Percentiles rank a stretch among this genome's conserved stretches.
These are phyloP conservation scores for Busseola fusca DNA, from an alignment of 2,888 invertebrate genomes.

Conservation along the genomic window DNA sequence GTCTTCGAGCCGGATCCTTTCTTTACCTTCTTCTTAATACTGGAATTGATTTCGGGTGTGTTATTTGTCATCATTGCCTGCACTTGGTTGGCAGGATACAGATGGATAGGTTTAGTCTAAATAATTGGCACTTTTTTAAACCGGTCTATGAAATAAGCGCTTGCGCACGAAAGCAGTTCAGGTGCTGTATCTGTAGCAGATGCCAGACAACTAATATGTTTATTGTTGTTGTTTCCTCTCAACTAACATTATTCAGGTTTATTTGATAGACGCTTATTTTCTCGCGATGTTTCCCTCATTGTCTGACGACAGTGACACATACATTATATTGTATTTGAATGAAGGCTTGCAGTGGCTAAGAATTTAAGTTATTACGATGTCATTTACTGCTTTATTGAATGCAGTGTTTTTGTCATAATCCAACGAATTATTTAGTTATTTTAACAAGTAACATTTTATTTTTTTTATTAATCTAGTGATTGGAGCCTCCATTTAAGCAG, in stretches of 20 bases:
- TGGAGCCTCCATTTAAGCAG: too few relatives aligned
- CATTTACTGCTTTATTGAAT: not conserved
- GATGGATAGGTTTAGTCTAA: not conserved
- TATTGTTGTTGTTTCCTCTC: conserved; percentile 47
- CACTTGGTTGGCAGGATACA: not conserved
- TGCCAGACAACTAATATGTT: conserved; percentile 22
- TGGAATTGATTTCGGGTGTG: conserved; percentile 64
- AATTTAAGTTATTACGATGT: conserved; percentile 12
- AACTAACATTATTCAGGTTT: conserved; percentile 35
- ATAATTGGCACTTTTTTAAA: not conserved
- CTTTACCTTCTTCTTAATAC: conserved; percentile 96
- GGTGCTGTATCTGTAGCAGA: not conserved
- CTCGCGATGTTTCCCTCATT: conserved; percentile 48
- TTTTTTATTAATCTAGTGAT: too few relatives aligned
- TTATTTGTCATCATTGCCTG: conserved; percentile 11
- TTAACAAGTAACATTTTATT: too few relatives aligned
- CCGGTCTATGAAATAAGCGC: not conserved
- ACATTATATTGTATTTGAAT: conserved; percentile 17
- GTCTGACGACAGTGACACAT: conserved; percentile 42
- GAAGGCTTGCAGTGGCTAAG: not conserved
- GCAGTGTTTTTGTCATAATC: not conserved
- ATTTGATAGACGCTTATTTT: conserved; percentile 37
- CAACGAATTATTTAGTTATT: not conserved
- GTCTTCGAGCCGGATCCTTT: conserved; percentile 95
- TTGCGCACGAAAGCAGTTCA: not conserved